Conservation (phyloP, 2,888 invertebrate species). For the Arge pagana region DNA sequence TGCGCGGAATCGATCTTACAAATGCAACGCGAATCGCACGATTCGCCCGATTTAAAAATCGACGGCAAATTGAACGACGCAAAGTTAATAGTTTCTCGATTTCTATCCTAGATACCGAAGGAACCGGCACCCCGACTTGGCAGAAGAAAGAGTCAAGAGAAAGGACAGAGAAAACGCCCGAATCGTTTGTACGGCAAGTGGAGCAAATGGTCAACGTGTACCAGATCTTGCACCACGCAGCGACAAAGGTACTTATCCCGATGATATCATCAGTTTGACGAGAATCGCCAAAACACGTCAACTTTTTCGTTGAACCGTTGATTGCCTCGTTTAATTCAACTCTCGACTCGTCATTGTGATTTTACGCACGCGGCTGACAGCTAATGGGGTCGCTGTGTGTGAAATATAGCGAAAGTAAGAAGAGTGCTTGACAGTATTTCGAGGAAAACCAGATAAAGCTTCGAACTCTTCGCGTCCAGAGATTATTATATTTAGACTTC, state of each 20-base stretch:
- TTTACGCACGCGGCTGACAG: no score
- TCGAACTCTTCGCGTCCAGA: neutral
- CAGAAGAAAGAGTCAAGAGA: conserved; percentile 41
- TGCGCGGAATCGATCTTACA: no score
- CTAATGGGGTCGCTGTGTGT: no score
- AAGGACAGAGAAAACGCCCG: conserved; percentile 41
- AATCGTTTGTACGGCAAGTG: conserved; percentile 72
- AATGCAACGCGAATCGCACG: no score
- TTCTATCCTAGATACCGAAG: conserved; percentile 48
- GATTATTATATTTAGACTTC: conserved; percentile 14
- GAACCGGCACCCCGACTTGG: conserved; percentile 53
- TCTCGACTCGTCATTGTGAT: no score
- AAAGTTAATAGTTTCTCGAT: conserved; percentile 41
- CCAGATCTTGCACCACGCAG: conserved; percentile 77
- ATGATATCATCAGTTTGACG: no score
- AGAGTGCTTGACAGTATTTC: no score
- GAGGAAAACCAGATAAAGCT: neutral
- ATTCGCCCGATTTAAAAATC: no score
- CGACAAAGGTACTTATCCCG: conserved; percentile 72
- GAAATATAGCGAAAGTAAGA: no score
- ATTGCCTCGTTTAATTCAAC: no score
- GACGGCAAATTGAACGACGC: conserved; percentile 50
- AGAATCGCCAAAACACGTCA: no score
- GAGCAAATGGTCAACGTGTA: conserved; percentile 84
- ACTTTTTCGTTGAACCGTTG: no score